phyloP scores from a whole-genome alignment of 2,113 vertebrate species.

The Typhlomys cinereus region DNA sequence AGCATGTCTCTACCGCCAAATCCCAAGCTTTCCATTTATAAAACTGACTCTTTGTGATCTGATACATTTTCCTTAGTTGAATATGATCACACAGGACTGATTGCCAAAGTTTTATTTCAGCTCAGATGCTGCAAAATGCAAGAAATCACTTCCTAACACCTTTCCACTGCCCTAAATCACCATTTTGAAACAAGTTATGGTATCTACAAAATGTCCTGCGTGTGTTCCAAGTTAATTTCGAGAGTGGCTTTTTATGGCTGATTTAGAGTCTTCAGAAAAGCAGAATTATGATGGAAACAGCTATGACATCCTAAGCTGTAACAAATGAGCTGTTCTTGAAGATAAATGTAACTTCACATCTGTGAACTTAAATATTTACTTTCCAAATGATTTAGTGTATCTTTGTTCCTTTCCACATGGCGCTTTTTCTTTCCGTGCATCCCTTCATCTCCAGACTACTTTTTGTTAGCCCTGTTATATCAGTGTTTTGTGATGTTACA shows the following conservation, averaged over 20 bases:
- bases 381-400: slow-evolving; percentile 78
- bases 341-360: slow-evolving; percentile 75
- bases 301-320: slow-evolving; percentile 77
- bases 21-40: slow-evolving; percentile 33
- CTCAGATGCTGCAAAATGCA: slow-evolving; percentile 58
- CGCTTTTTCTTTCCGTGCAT: slow-evolving; percentile 74
- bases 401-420: slow-evolving; percentile 77
- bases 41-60: slow-evolving; percentile 58
- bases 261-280: slow-evolving; percentile 65
- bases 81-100: slow-evolving; percentile 47
- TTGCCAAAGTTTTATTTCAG: slow-evolving; percentile 67
- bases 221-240: slow-evolving; percentile 73
- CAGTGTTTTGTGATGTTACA: slow-evolving; percentile 85
- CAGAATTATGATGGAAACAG: slow-evolving; percentile 52
- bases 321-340: slow-evolving; percentile 76
- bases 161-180: slow-evolving; percentile 63
- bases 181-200: slow-evolving; percentile 54
- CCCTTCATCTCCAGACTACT: slow-evolving; percentile 76
- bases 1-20: not conserved
- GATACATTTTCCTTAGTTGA: slow-evolving; percentile 58
- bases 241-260: slow-evolving; percentile 69
- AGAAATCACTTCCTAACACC: slow-evolving; percentile 65
- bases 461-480: slow-evolving; percentile 81
- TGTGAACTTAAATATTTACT: slow-evolving; percentile 83
- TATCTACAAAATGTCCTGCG: slow-evolving; percentile 46